Evolutionary conservation across 2,113 vertebrate genomes (phyloP).

Genomic region (human (Homo sapiens)): GRCh38 chr1:95501-96000

Average conservation of each 20-base stretch:
- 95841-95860: not conserved
- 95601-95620: not conserved
- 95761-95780: fast-evolving
- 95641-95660: not conserved
- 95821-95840: not conserved
- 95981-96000: too few relatives aligned
- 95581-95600: not conserved
- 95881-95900: not conserved
- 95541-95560: not conserved
- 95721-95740: not conserved
- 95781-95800: not conserved
- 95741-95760: not conserved
- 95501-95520: not conserved
- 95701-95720: not conserved
- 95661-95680: not conserved
- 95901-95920: not conserved
- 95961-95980: too few relatives aligned
- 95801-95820: not conserved
- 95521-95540: not conserved
- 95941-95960: too few relatives aligned
- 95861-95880: not conserved
- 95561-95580: not conserved
- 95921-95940: too few relatives aligned
- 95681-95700: not conserved
- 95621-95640: not conserved